Percentiles rank a stretch among this genome's conserved stretches.
Conservation (phyloP, 2,113 vertebrate species). For the Lutjanus erythropterus region DNA sequence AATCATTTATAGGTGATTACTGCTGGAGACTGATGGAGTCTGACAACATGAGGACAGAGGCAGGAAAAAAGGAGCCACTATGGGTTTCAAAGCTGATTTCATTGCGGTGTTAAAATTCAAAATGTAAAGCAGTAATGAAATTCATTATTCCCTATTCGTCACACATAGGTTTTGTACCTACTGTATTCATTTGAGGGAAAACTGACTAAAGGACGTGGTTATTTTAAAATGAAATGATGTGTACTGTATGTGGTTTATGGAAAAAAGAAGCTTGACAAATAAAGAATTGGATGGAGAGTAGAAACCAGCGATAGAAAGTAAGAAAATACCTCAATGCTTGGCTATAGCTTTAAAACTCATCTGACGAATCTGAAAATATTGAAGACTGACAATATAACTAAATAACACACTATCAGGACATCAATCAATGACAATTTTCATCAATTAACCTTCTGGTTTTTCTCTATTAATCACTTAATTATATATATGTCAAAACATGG, state of each 20-base stretch:
- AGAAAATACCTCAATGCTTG: background rate
- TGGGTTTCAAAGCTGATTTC: background rate
- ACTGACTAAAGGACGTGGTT: too few relatives aligned
- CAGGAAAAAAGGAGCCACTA: background rate
- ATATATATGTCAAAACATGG: background rate
- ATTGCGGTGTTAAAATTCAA: slow-evolving; percentile 12
- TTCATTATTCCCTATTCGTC: background rate
- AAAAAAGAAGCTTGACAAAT: background rate
- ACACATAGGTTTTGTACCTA: too few relatives aligned
- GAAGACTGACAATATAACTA: background rate
- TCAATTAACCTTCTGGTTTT: background rate
- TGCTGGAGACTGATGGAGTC: slow-evolving; percentile 45
- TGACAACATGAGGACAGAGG: slow-evolving; percentile 32
- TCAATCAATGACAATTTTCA: background rate
- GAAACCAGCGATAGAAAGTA: background rate
- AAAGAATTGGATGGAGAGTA: background rate
- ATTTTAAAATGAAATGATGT: background rate
- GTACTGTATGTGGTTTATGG: background rate
- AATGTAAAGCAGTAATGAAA: background rate
- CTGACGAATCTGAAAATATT: background rate
- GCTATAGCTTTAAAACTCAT: fast-evolving
- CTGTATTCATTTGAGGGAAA: background rate
- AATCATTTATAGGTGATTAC: slow-evolving; percentile 55
- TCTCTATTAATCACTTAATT: background rate
- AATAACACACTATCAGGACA: background rate